A percentile compares a stretch with the other conserved stretches of the same genome.
Evolutionary conservation across 2,888 invertebrate species (phyloP).

Genomic region (Norana najaformis): DNA sequence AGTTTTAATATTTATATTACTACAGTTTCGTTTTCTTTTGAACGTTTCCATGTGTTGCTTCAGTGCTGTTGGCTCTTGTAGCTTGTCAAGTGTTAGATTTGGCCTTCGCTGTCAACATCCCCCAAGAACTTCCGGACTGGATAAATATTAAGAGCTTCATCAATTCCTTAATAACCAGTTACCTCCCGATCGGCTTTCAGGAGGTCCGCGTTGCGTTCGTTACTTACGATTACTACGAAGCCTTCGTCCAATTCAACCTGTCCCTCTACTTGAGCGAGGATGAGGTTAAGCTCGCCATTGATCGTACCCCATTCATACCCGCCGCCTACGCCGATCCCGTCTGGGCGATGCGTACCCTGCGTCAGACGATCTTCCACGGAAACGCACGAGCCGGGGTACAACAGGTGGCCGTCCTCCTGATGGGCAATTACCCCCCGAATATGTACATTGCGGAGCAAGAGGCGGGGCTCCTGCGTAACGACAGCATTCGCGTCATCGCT

Average conservation of each 20-base stretch:
- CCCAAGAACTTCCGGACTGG: constrained; percentile 15
- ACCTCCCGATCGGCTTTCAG: constrained; percentile 27
- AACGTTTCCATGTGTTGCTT: neutral
- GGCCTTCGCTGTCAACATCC: constrained; percentile 29
- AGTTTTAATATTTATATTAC: no score
- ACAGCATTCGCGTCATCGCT: constrained; percentile 8
- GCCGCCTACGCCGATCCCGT: constrained; percentile 26
- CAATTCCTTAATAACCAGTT: constrained; percentile 14
- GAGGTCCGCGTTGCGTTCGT: constrained; percentile 27
- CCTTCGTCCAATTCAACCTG: constrained; percentile 1
- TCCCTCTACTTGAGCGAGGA: constrained; percentile 23
- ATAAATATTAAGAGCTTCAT: constrained; percentile 19
- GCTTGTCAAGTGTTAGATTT: constrained; percentile 32
- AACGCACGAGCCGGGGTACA: neutral
- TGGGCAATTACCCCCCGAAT: neutral
- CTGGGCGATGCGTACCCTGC: constrained; percentile 19
- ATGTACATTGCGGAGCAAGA: neutral
- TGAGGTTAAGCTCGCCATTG: constrained; percentile 9
- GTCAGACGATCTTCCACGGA: neutral
- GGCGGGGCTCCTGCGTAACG: neutral
- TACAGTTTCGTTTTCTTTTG: neutral
- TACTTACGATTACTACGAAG: constrained; percentile 32
- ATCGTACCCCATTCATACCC: neutral
- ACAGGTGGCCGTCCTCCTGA: neutral
- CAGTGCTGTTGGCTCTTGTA: neutral